Base-by-base conservation (phyloP, 2,797 vertebrate genomes). In the Pelobates cultripes region DNA sequence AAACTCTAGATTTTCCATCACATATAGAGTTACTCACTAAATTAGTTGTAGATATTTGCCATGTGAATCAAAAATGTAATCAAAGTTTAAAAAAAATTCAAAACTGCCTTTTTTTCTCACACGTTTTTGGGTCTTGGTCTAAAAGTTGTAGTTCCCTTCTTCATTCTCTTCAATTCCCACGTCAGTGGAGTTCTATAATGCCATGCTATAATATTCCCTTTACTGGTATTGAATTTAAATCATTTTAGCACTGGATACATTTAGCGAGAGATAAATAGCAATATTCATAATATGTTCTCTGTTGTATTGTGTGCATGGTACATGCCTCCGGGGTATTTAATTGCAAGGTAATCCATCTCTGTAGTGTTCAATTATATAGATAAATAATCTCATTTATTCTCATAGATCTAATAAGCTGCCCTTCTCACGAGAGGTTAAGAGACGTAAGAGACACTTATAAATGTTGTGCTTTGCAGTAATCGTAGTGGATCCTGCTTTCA, bases 321-420 rank as follows among this genome's bases (percentile, higher is more conserved):
- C 43, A 60, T 60, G 60, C 45, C 68, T 71, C 43, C 82, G 84
- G 88, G 88, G 90, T 87, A 89, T 86, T 83, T 91, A 91, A 91
- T 91, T 89, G 89, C 88, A 87, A 88, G 89, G 68, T 89, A 91
- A 91, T 92, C 90, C 88, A 87, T 91, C 89, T 90, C 88, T 89
- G 90, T 90, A 90, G 89, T 86, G 84, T 89, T 89, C 90, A 90
- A 91, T 91, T 92, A 91, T 87, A 89, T 87, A 89, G 89, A 90
- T 90, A 90, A 91, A 91, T 90, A 90, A 85, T 88, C 87, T 89
- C 87, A 87, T 87, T 90, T 89, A 81, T 90, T 90, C 87, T 86
- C 87, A 85, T 90, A 89, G 88, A 90, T 87, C 88, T 89, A 84
- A 88, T 2, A 89, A 89, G 86, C 86, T 82, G 75, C 4, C 9